Base-by-base conservation (phyloP, 2,888 invertebrate species). In the Drosophila mimica region DNA sequence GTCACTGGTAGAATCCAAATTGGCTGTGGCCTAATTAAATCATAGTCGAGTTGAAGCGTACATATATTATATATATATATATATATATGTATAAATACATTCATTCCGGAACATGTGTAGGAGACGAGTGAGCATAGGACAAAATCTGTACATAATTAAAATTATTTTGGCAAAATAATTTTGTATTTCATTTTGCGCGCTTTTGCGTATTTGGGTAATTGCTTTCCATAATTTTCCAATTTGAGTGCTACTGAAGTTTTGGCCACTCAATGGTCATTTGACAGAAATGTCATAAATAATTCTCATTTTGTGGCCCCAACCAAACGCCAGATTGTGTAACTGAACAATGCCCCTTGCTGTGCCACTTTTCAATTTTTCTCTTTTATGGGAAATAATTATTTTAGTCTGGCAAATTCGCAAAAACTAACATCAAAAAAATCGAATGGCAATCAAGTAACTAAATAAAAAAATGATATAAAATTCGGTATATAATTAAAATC, bases 61-160 rank as follows among this genome's bases (percentile, higher is more conserved):
- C 25, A 20, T 11, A 40, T 11, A 40, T 9, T 11, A 30, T 9
- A 15, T n/a, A 13, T 7, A 20, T 13, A n/a, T 7, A 31, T 15
- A 15, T 28, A 33, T 3, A 31, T 31, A 25, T 4, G 25, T 15
- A 17, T 3, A 46, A n/a, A 34, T 3, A 20, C 15, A 17, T 31
- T 25, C 20, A 43, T 15, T 20, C 2, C 34, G 25, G 13, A n/a
- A 30, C 13, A 34, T 51, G 48, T 49, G 15, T 30, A 2, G 3
- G 20, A 61, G 40, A n/a, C 20, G n/a, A 25, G 64, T 61, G 52
- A 61, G 69, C 54, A 34, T 17, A 38, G 20, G 49, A 64, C 52
- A 46, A 71, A 81, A 82, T 74, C 74, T 76, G 70, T 76, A 74
- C 88, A 87, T 88, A 84, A 81, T 85, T 84, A 63, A 81, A 84